These are phyloP conservation scores for Oceanodroma leucorhoa DNA, from an alignment of 2,797 vertebrate species.

Conservation along the genomic window DNA sequence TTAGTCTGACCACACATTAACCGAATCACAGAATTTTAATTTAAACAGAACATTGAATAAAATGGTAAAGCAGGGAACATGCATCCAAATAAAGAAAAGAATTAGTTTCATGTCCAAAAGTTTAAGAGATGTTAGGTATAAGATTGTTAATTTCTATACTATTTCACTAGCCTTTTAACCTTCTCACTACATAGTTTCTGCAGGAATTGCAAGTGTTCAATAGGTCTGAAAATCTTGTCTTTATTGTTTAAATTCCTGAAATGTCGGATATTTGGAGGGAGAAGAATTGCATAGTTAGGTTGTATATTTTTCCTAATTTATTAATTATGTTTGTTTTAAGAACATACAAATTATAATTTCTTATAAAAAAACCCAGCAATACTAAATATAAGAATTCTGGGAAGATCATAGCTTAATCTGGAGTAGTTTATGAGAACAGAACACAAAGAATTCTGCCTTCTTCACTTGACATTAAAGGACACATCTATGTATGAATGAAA, in stretches of 20 bases:
- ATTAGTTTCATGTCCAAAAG: neutral
- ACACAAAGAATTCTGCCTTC: neutral
- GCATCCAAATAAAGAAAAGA: neutral
- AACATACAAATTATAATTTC: neutral
- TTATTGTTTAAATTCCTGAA: neutral
- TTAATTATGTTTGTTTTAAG: neutral
- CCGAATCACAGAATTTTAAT: neutral
- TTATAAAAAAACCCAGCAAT: neutral
- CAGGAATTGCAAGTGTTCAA: neutral
- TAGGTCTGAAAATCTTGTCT: neutral
- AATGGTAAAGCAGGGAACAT: neutral
- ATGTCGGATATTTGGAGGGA: neutral
- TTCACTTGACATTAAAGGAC: neutral
- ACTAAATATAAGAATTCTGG: neutral
- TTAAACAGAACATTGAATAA: neutral
- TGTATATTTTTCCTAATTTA: neutral
- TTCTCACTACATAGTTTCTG: neutral
- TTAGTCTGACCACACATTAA: neutral
- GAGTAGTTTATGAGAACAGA: neutral
- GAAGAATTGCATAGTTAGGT: neutral
- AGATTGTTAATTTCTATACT: neutral
- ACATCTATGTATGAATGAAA: neutral
- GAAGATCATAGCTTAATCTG: neutral
- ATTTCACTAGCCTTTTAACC: neutral
- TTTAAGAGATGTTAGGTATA: neutral